Evolutionary conservation across 2,888 invertebrate species (phyloP).

Genomic region (Neoscelio sp.): DNA sequence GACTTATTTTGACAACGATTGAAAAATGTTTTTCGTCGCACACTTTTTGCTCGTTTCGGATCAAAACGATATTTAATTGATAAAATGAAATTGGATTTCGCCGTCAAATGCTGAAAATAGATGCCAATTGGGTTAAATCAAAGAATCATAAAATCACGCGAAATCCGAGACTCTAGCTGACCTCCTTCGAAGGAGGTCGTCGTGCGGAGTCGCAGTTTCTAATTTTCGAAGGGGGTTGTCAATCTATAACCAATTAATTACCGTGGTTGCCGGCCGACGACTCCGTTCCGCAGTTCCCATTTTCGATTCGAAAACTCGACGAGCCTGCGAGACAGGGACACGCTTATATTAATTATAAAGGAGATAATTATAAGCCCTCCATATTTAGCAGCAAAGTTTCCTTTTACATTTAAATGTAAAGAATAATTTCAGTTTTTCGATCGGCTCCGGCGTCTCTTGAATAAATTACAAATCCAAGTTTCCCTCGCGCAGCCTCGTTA

Average conservation of each 20-base stretch:
- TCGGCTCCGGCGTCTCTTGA: background rate
- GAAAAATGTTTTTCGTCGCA: too few relatives aligned
- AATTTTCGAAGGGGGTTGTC: conserved; percentile 14
- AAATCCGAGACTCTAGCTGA: conserved; percentile 17
- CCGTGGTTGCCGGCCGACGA: conserved; percentile 9
- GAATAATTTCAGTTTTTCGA: background rate
- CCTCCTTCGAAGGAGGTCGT: background rate
- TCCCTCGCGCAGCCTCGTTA: conserved; percentile 4
- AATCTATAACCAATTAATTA: conserved; percentile 29
- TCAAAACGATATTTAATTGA: too few relatives aligned
- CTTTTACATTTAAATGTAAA: conserved; percentile 2
- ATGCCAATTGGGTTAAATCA: conserved; percentile 18
- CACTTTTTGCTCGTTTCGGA: too few relatives aligned
- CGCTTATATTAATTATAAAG: background rate
- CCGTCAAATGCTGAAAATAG: too few relatives aligned
- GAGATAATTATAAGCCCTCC: too few relatives aligned
- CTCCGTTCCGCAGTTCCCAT: too few relatives aligned
- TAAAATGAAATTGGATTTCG: too few relatives aligned
- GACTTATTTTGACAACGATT: too few relatives aligned
- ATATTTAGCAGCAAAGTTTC: too few relatives aligned
- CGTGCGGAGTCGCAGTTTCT: conserved; percentile 10
- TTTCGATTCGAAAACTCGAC: background rate
- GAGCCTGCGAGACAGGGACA: background rate
- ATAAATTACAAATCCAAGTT: conserved; percentile 14
- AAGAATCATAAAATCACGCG: conserved; percentile 23